A percentile compares a stretch with the other conserved stretches of the same genome.
These are phyloP conservation scores for Heteropelma amictum DNA, from an alignment of 2,888 invertebrate genomes.

Conservation along the genomic window DNA sequence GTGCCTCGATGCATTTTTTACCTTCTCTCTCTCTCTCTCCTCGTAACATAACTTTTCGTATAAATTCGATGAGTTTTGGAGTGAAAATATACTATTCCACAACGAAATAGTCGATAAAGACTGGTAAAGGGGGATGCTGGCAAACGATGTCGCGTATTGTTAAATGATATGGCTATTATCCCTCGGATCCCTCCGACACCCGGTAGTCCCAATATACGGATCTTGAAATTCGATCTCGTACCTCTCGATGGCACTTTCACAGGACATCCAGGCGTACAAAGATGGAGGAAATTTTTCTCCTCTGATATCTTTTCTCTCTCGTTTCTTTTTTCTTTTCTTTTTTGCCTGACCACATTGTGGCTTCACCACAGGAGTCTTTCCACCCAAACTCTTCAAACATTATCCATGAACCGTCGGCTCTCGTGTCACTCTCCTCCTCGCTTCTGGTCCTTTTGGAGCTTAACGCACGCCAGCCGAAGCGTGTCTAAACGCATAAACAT, in stretches of 20 bases:
- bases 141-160: slow-evolving; percentile 3
- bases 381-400: slow-evolving; percentile 14
- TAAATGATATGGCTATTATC: slow-evolving; percentile 41
- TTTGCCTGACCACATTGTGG: neutral
- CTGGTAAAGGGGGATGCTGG: slow-evolving; percentile 9
- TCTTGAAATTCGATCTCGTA: neutral
- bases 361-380: slow-evolving; percentile 26
- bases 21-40: no score
- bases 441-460: slow-evolving; percentile 34
- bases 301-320: neutral
- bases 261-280: neutral
- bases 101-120: neutral
- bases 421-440: slow-evolving; percentile 12
- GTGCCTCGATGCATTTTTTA: no score
- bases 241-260: neutral
- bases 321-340: neutral
- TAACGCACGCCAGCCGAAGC: slow-evolving; percentile 57
- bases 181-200: slow-evolving; percentile 22
- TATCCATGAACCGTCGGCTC: slow-evolving; percentile 39
- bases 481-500: slow-evolving; percentile 75
- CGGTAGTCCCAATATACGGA: slow-evolving; percentile 8
- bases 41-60: no score
- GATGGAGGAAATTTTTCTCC: neutral
- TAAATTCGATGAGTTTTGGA: no score
- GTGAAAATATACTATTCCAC: neutral